Conservation (phyloP, 2,888 invertebrate genomes). For the Synergus gifuensis region DNA sequence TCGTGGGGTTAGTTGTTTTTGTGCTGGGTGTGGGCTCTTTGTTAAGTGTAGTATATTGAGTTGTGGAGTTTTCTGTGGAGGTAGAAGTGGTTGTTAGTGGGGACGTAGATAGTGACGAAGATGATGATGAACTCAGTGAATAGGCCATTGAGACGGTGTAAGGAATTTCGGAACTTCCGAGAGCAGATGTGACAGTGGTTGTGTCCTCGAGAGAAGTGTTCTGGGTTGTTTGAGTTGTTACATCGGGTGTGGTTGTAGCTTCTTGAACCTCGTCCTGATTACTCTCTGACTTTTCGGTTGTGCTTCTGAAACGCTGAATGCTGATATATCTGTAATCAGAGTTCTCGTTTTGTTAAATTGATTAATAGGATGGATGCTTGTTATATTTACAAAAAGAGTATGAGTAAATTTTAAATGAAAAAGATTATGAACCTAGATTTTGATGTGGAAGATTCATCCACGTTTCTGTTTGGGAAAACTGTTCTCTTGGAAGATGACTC, state of each 20-base stretch:
- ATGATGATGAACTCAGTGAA: conserved; percentile 48
- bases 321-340: conserved; percentile 75
- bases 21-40: conserved; percentile 13
- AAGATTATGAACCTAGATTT: conserved; percentile 66
- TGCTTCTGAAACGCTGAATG: conserved; percentile 74
- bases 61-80: conserved; percentile 42
- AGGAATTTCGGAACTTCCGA: conserved; percentile 27
- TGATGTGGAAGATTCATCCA: conserved; percentile 57
- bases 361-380: no score
- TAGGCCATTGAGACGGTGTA: conserved; percentile 38
- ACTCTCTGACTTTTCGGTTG: conserved; percentile 57
- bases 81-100: conserved; percentile 56
- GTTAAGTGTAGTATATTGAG: conserved; percentile 14
- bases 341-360: neutral
- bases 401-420: neutral
- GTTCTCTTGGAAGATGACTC: conserved; percentile 30
- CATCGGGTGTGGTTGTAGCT: conserved; percentile 45
- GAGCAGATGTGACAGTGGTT: conserved; percentile 11
- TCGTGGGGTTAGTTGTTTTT: conserved; percentile 41
- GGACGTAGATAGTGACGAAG: conserved; percentile 56
- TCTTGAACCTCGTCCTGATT: conserved; percentile 49
- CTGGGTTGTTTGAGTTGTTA: conserved; percentile 46
- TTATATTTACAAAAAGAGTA: neutral
- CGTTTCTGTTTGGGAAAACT: conserved; percentile 42
- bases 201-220: conserved; percentile 44